Evolutionary conservation across 2,888 invertebrate species (phyloP), one percentile per base, ranked within the genome.

Genomic region (Drosophila leonis): DNA sequence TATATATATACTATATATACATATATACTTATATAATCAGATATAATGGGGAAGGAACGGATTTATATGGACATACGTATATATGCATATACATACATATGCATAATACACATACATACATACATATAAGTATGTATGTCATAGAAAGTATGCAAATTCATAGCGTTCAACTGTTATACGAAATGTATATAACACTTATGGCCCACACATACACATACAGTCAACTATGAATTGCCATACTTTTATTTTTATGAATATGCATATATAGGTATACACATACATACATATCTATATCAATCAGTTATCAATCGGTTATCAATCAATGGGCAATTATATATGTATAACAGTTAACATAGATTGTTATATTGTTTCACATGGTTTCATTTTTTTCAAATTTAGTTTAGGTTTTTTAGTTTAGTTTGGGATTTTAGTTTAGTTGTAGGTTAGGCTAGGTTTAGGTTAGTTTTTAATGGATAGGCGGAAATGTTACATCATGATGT

Each of bases 271-370:
- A 65, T 48, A 65, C 35, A 48, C 42, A 66, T 48, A 31, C 55
- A 64, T 49, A 39, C 13, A 55, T 33, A 67, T 24, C 44, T 46
- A 60, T 49, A 60, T 76, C 65, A 64, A 65, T 69, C 46, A 60
- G 49, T 24, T 62, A 37, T 72, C 67, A 63, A 64, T 74, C 37
- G 51, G 54, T 33, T 55, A 39, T 72, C 64, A 71, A 46, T 79
- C 62, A 75, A 55, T 75, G 72, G 63, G 31, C 65, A 65, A 63
- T 64, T 64, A 56, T 37, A 49, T 60, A 63, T 35, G 49, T 60
- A 65, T 65, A 76, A 73, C 75, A 78, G 39, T 65, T 65, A 65
- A 65, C 60, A 65, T 48, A 48, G 29, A 48, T 63, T 59, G 29
- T 77, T 77, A 42, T 29, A 31, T 62, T 37, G 46, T 33, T 37